phyloP scores from a whole-genome alignment of 1,140 invertebrate species.

The Habropoda laboriosa region DNA sequence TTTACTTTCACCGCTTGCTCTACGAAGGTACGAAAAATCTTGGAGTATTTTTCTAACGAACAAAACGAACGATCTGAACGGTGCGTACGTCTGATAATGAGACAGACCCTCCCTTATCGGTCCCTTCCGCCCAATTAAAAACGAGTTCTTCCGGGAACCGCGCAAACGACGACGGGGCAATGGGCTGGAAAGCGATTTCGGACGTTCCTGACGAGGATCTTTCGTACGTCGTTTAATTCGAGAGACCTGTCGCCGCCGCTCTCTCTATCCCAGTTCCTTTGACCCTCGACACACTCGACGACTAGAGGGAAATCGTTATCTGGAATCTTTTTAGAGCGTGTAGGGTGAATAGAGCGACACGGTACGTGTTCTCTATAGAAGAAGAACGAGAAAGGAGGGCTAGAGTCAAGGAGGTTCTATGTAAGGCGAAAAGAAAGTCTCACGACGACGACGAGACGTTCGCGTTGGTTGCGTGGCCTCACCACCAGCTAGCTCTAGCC shows the following conservation, averaged over 20 bases:
- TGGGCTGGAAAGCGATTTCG: conserved; percentile 59
- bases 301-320: conserved; percentile 35
- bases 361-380: not conserved
- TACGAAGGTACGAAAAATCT: not conserved
- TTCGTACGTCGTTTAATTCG: conserved; percentile 60
- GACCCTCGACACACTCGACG: conserved; percentile 14
- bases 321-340: conserved; percentile 12
- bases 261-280: not conserved
- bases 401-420: not conserved
- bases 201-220: conserved; percentile 57
- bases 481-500: not conserved
- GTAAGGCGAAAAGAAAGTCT: not conserved
- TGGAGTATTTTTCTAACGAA: not conserved
- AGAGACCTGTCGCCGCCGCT: not conserved
- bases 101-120: conserved; percentile 66
- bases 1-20: not conserved
- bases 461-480: conserved; percentile 9
- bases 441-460: not conserved
- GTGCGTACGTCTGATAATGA: conserved; percentile 53
- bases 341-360: not conserved
- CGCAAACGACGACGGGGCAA: conserved; percentile 56
- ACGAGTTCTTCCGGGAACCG: conserved; percentile 39
- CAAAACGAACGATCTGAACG: conserved; percentile 9
- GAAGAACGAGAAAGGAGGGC: not conserved
- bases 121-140: conserved; percentile 71